Conservation (phyloP, 1,140 invertebrate species). For the Hycleus phaleratus region DNA sequence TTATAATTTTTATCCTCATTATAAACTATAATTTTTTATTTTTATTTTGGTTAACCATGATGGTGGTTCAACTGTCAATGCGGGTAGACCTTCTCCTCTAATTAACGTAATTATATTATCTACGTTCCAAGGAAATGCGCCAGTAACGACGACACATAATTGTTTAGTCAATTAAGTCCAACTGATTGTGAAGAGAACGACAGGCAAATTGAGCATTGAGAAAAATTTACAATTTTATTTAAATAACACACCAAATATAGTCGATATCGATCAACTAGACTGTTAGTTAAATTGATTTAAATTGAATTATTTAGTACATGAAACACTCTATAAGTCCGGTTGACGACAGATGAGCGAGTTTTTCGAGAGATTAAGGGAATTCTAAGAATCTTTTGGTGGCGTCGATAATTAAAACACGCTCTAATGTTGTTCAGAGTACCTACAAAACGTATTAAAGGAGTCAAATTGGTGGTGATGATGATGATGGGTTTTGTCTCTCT, state of each 20-base stretch:
- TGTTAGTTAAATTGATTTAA: too few species aligned
- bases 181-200: background rate
- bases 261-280: too few species aligned
- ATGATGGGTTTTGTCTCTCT: slow-evolving; percentile 5
- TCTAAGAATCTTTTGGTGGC: background rate
- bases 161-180: background rate
- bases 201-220: background rate
- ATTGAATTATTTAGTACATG: too few species aligned
- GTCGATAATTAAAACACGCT: background rate
- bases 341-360: background rate
- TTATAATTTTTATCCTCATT: too few species aligned
- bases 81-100: slow-evolving; percentile 1
- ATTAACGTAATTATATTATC: slow-evolving; percentile 8
- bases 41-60: too few species aligned
- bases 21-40: too few species aligned
- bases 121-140: background rate
- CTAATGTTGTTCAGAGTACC: background rate
- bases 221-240: too few species aligned
- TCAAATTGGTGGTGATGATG: slow-evolving; percentile 18
- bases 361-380: background rate
- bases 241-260: too few species aligned
- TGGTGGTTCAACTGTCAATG: background rate
- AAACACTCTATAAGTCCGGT: background rate
- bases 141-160: background rate
- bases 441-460: slow-evolving; percentile 5